Base-by-base conservation (phyloP, 2,888 invertebrate species). In the Eupithecia vulgata region DNA sequence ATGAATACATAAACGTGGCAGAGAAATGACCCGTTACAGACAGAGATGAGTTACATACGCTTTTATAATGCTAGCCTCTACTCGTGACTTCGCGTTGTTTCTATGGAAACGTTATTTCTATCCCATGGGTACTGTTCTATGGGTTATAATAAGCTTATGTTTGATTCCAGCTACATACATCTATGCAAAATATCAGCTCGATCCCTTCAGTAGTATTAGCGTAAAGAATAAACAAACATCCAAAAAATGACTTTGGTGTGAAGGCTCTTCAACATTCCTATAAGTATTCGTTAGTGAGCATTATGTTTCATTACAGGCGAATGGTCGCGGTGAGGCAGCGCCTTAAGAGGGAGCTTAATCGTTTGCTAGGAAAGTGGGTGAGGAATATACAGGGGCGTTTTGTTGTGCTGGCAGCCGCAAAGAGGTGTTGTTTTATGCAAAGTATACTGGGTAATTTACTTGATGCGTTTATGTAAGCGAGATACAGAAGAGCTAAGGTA, bases 401-500 rank as follows among this genome's bases (percentile, higher is more conserved):
- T 42, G 17, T 67, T 67, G 52, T 21, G 65, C 25, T 40, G 40
- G 40, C n/a, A 30, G 30, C 30, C 30, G 30, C 30, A 40, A 62
- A 21, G 37, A 65, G 40, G 40, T 65, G 37, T 40, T 65, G 15
- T 40, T 65, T 42, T 65, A 52, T 45, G 10, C n/a, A 52, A 64
- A 52, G 64, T 17, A 57, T 25, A 34, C 34, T 61, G 34, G 30
- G 61, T 61, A 61, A 57, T 57, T 25, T 34, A 61, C 40, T 65
- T 65, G 40, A 65, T 37, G 65, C 42, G 21, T n/a, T 40, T 40
- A 65, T 37, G 65, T 65, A 42, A 65, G 40, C 40, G 65, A 37
- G 65, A 15, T 25, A 40, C n/a, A 65, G 21, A 62, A 40, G n/a
- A 65, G 40, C 65, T 42, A 12, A 40, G 5, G 5, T 40, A 64